Percentiles rank a stretch among this genome's conserved stretches.
These are phyloP conservation scores for Lampris megalopsis DNA, from an alignment of 2,113 vertebrate species.

Conservation along the genomic window DNA sequence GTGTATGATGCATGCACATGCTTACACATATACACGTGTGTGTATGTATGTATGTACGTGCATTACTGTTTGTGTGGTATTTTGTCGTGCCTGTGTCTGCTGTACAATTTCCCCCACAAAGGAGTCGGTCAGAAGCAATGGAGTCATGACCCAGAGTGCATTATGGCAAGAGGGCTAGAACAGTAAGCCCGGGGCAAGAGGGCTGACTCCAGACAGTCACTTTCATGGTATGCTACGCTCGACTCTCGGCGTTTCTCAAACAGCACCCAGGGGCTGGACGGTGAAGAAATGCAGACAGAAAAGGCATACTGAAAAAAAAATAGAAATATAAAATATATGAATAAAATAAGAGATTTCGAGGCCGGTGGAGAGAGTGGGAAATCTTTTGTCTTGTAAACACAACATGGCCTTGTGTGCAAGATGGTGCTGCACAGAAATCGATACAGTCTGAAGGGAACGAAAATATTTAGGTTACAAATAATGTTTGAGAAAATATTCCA, in stretches of 20 bases:
- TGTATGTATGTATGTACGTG: neutral
- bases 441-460: too few relatives aligned
- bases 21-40: neutral
- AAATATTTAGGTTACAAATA: too few relatives aligned
- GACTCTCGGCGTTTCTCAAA: neutral
- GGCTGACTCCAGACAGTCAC: slow-evolving; percentile 63
- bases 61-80: neutral
- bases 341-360: too few relatives aligned
- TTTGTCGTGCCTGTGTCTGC: slow-evolving; percentile 8
- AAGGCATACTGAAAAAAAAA: too few relatives aligned
- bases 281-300: neutral
- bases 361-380: too few relatives aligned
- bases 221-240: slow-evolving; percentile 50
- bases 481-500: too few relatives aligned
- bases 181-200: slow-evolving; percentile 45
- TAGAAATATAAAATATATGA: too few relatives aligned
- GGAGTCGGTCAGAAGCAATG: slow-evolving; percentile 56
- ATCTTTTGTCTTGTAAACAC: too few relatives aligned
- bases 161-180: slow-evolving; percentile 48
- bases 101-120: slow-evolving; percentile 35
- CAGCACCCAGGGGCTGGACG: slow-evolving; percentile 4
- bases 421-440: too few relatives aligned
- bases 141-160: slow-evolving; percentile 66
- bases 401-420: too few relatives aligned
- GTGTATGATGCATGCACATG: neutral